Evolutionary conservation across 2,113 vertebrate genomes (phyloP).

Genomic region (Prochilodus magdalenae): DNA sequence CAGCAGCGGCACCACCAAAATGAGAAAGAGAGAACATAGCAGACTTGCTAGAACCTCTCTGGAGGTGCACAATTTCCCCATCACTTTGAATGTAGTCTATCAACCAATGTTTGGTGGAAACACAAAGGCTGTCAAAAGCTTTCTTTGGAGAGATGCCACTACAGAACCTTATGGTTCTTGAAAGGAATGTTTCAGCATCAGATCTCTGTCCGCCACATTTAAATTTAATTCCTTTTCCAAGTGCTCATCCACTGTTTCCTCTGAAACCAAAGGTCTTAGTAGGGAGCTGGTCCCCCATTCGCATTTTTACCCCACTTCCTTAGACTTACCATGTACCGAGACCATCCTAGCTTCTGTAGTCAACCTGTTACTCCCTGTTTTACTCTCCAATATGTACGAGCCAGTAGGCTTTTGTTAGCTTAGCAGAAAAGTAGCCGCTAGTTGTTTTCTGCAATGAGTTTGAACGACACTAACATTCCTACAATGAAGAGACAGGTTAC

Average conservation of each 20-base stretch:
- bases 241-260: too few relatives aligned
- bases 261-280: too few relatives aligned
- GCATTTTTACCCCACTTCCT: too few relatives aligned
- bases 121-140: too few relatives aligned
- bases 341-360: too few relatives aligned
- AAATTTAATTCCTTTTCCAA: too few relatives aligned
- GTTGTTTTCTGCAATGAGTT: slow-evolving; percentile 60
- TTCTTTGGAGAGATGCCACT: too few relatives aligned
- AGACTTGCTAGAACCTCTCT: slow-evolving; percentile 2
- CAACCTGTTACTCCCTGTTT: too few relatives aligned
- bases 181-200: too few relatives aligned
- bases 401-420: slow-evolving; percentile 44
- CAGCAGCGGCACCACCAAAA: neutral
- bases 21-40: neutral
- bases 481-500: slow-evolving; percentile 32
- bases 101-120: neutral
- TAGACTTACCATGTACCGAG: too few relatives aligned
- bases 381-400: slow-evolving; percentile 31
- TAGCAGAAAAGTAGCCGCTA: slow-evolving; percentile 51
- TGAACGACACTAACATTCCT: slow-evolving; percentile 8
- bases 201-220: too few relatives aligned
- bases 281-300: too few relatives aligned
- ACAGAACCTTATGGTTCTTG: neutral
- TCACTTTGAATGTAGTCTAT: neutral
- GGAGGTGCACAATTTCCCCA: neutral